Evolutionary conservation across 2,113 vertebrate species (phyloP).

Genomic region (Pachypanchax playfairii): DNA sequence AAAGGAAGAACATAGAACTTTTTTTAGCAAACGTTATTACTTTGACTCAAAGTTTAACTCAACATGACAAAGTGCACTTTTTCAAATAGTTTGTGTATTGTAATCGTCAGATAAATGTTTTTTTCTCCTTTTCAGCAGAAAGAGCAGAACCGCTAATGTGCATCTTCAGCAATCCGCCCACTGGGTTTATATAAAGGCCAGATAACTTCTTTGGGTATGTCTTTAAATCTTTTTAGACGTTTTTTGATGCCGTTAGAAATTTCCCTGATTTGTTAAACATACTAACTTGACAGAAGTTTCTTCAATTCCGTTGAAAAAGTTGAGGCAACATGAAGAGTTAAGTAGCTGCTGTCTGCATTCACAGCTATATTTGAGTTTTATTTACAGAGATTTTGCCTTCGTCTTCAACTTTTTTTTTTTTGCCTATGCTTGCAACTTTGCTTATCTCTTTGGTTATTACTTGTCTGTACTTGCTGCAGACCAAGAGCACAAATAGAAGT

Average conservation of each 20-base stretch:
- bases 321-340: not conserved
- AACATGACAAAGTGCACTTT: not conserved
- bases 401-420: constrained; percentile 4
- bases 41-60: not conserved
- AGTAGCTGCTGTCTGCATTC: not conserved
- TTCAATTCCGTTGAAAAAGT: not conserved
- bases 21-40: not conserved
- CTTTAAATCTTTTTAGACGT: not conserved
- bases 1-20: not conserved
- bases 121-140: not conserved
- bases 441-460: not conserved
- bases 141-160: not conserved
- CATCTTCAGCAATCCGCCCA: not conserved
- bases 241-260: not conserved
- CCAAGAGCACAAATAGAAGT: not conserved
- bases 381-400: not conserved
- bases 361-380: not conserved
- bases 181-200: not conserved
- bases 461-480: not conserved
- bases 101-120: not conserved
- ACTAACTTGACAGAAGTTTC: not conserved
- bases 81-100: not conserved
- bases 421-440: too few relatives aligned
- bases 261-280: not conserved
- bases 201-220: not conserved